Evolutionary conservation across 2,888 invertebrate species (phyloP).

Genomic region (Panopea generosa): DNA sequence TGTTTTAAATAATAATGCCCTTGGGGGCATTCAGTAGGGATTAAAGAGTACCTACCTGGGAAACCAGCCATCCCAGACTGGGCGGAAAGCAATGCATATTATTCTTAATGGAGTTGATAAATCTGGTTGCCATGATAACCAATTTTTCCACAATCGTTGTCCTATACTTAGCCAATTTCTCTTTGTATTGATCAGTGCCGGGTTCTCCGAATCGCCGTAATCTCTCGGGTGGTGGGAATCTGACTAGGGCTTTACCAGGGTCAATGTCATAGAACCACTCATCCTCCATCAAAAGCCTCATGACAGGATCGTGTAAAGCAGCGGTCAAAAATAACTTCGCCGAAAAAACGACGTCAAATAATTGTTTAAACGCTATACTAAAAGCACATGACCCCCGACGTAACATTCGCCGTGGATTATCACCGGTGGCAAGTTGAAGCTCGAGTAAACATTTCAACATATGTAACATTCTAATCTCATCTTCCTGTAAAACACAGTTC

Average conservation of each 20-base stretch:
- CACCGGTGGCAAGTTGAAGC: constrained; percentile 90
- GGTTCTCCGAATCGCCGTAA: constrained; percentile 91
- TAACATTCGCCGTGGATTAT: constrained; percentile 90
- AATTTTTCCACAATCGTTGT: constrained; percentile 91
- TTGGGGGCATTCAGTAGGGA: no score
- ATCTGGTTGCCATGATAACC: constrained; percentile 91
- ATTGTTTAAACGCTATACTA: constrained; percentile 93
- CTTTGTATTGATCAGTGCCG: constrained; percentile 90
- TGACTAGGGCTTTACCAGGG: constrained; percentile 91
- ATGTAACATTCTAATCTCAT: constrained; percentile 87
- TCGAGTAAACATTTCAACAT: constrained; percentile 87
- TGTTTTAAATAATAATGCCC: no score
- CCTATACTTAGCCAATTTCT: constrained; percentile 92
- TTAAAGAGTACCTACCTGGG: constrained; percentile 89
- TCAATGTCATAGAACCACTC: constrained; percentile 97
- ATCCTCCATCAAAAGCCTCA: constrained; percentile 94
- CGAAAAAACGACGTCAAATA: constrained; percentile 95
- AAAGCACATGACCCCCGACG: constrained; percentile 93
- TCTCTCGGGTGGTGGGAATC: constrained; percentile 89
- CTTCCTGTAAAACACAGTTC: constrained; percentile 91
- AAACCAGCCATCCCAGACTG: constrained; percentile 94
- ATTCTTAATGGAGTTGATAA: constrained; percentile 92
- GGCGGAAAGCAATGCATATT: constrained; percentile 96
- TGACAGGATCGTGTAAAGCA: constrained; percentile 95
- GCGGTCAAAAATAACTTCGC: constrained; percentile 97